Evolutionary conservation across 1,140 invertebrate genomes (phyloP).

Genomic region (Reticulitermes speratus): DNA sequence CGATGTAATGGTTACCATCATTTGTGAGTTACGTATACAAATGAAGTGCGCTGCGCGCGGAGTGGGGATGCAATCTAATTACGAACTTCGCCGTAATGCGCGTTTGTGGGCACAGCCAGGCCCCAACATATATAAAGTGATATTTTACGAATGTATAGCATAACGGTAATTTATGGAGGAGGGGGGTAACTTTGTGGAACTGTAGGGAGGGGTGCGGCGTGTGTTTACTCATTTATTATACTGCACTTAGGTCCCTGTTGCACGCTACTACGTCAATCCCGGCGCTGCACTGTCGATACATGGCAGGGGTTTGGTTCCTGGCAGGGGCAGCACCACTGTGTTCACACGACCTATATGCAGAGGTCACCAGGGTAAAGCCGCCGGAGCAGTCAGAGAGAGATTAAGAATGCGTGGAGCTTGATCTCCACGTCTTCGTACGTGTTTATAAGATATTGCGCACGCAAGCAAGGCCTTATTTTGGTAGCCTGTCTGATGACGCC

Average conservation of each 20-base stretch:
- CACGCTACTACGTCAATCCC: not conserved
- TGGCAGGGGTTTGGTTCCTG: not conserved
- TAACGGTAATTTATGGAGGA: constrained; percentile 31
- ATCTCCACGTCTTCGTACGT: too few species aligned
- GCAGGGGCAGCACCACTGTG: not conserved
- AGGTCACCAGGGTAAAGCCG: not conserved
- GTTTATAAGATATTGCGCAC: too few species aligned
- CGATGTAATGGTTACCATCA: constrained; percentile 15
- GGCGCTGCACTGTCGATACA: not conserved
- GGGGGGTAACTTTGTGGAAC: constrained; percentile 28
- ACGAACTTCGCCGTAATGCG: constrained; percentile 30
- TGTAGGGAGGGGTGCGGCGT: not conserved
- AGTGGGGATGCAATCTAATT: constrained; percentile 24
- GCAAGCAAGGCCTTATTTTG: too few species aligned
- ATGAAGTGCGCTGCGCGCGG: not conserved
- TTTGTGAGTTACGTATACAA: constrained; percentile 19
- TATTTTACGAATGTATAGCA: constrained; percentile 31
- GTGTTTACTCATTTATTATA: constrained; percentile 26
- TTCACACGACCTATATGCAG: not conserved
- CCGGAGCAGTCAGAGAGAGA: too few species aligned
- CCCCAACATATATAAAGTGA: constrained; percentile 32
- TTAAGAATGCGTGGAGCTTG: too few species aligned
- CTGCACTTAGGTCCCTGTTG: not conserved
- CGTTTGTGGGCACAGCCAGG: constrained; percentile 20
- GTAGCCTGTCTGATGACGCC: too few species aligned